These are phyloP conservation scores for Diachasmimorpha longicaudata DNA, from an alignment of 1,140 invertebrate genomes.

Conservation along the genomic window DNA sequence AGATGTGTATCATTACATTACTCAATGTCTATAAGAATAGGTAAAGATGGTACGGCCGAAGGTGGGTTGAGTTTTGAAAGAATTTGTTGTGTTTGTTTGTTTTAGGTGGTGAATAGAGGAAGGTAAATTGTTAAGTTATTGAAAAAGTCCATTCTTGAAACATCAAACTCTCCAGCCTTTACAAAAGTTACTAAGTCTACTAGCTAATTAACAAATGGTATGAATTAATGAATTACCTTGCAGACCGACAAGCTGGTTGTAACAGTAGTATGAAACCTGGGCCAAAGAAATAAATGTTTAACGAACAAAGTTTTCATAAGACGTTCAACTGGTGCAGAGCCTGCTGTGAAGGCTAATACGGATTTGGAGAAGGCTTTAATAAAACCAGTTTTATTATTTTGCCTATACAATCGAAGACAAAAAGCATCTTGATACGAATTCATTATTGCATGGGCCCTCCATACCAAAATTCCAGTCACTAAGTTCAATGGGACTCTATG, in stretches of 20 bases:
- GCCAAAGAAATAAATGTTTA: constrained; percentile 91
- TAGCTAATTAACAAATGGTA: too few species aligned
- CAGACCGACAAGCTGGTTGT: constrained; percentile 66
- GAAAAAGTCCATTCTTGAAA: too few species aligned
- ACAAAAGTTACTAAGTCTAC: too few species aligned
- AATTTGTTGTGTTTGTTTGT: too few species aligned
- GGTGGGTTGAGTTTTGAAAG: too few species aligned
- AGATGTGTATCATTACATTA: too few species aligned
- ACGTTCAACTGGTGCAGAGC: constrained; percentile 87
- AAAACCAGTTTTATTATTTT: constrained; percentile 95
- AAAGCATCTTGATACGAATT: constrained; percentile 96
- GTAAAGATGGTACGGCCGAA: too few species aligned
- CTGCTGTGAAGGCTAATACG: constrained; percentile 86
- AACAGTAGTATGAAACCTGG: constrained; percentile 74
- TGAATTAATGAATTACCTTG: constrained; percentile 55
- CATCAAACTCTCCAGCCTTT: too few species aligned
- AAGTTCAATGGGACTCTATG: constrained; percentile 87
- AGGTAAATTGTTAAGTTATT: too few species aligned
- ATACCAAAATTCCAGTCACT: constrained; percentile 88
- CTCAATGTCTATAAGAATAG: too few species aligned
- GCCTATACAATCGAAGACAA: constrained; percentile 85
- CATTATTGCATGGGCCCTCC: constrained; percentile 90
- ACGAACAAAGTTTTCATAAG: constrained; percentile 94
- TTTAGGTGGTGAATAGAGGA: too few species aligned
- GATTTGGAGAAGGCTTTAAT: constrained; percentile 94